phyloP scores from a whole-genome alignment of 2,888 invertebrate species.

The Melangyna quadrimaculata region DNA sequence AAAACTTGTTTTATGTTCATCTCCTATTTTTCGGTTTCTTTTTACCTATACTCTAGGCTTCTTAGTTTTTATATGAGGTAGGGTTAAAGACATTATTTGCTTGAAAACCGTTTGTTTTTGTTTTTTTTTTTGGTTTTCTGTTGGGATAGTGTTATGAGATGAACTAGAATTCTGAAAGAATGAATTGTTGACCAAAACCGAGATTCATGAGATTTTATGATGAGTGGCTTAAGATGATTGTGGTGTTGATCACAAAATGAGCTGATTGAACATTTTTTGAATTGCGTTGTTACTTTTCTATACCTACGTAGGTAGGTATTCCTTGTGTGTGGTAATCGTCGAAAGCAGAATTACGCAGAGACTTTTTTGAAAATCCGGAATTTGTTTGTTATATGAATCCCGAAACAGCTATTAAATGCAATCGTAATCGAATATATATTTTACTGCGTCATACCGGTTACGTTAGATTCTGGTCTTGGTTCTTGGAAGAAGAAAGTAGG shows the following conservation, averaged over 20 bases:
- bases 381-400: too few species aligned
- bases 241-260: neutral
- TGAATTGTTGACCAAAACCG: neutral
- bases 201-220: neutral
- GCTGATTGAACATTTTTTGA: neutral
- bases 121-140: neutral
- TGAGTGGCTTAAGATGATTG: neutral
- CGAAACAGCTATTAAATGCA: too few species aligned
- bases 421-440: too few species aligned
- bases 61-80: constrained; percentile 54
- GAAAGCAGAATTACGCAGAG: too few species aligned
- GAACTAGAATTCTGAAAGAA: neutral
- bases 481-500: too few species aligned
- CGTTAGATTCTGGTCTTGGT: too few species aligned
- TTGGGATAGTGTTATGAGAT: constrained; percentile 19
- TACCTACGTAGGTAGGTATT: too few species aligned
- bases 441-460: too few species aligned
- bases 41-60: too few species aligned
- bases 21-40: neutral
- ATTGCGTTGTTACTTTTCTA: neutral
- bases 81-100: constrained; percentile 33
- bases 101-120: neutral
- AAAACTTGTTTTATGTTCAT: neutral
- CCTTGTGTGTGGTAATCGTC: too few species aligned
- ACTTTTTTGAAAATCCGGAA: too few species aligned